Conservation (phyloP, 2,113 vertebrate genomes). For the Clarias batrachus region DNA sequence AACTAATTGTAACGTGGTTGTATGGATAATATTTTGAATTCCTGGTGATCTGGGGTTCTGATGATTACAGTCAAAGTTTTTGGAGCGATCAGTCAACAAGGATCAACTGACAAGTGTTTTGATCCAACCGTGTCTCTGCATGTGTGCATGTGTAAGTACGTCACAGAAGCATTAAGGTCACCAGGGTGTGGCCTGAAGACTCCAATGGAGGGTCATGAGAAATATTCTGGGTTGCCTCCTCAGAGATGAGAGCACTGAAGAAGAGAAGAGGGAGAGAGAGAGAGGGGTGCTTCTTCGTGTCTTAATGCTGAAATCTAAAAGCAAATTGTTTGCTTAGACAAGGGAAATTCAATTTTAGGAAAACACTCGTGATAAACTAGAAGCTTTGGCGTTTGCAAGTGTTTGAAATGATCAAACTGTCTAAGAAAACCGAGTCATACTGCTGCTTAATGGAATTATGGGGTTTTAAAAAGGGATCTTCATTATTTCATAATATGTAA, state of each 20-base stretch:
- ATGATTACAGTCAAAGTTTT: background rate
- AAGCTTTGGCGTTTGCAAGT: background rate
- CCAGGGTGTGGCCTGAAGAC: conserved; percentile 13
- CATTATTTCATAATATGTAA: background rate
- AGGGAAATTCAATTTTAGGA: too few relatives aligned
- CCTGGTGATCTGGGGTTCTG: background rate
- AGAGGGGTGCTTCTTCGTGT: background rate
- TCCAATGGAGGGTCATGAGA: conserved; percentile 53
- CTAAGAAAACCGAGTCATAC: background rate
- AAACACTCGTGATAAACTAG: background rate
- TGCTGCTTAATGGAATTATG: background rate
- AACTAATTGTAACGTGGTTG: background rate
- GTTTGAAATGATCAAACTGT: background rate
- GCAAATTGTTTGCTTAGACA: background rate
- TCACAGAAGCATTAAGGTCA: background rate
- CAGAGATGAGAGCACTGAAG: conserved; percentile 13
- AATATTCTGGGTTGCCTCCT: conserved; percentile 48
- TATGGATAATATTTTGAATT: background rate
- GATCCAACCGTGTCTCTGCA: background rate
- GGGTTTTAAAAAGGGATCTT: background rate
- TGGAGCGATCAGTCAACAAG: background rate
- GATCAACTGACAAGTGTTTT: background rate
- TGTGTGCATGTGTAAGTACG: background rate
- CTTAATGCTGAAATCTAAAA: background rate
- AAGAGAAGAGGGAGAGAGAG: background rate